Conservation (phyloP, 2,113 vertebrate genomes). For the Chaetorhynchus papuensis region DNA sequence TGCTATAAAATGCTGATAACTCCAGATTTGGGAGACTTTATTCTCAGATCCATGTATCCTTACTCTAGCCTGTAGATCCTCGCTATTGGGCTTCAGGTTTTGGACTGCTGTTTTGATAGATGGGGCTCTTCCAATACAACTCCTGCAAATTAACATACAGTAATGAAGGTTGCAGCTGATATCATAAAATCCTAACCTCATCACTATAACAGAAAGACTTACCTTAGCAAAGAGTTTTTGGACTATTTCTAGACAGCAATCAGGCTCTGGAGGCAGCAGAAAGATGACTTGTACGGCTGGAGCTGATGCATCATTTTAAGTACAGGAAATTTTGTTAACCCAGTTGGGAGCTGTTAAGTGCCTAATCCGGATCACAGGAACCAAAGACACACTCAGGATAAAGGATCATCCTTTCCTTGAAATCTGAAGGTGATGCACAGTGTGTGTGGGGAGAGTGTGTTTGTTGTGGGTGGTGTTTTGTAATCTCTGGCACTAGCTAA, state of each 20-base stretch:
- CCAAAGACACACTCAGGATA: not conserved
- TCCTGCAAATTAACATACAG: not conserved
- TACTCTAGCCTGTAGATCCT: not conserved
- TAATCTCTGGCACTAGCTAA: not conserved
- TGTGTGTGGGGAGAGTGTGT: not conserved
- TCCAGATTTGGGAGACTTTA: not conserved
- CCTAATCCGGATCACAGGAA: not conserved
- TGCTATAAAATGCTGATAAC: not conserved
- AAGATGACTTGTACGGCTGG: not conserved
- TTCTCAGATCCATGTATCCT: not conserved
- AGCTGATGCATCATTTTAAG: not conserved
- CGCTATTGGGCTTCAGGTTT: not conserved
- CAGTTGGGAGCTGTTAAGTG: not conserved
- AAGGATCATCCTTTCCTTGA: not conserved
- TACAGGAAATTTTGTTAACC: not conserved
- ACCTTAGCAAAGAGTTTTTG: not conserved
- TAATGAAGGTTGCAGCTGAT: not conserved
- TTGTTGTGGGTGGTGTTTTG: not conserved
- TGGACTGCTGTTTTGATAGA: not conserved
- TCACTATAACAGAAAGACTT: not conserved
- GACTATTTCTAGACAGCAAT: not conserved
- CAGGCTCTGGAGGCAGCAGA: not conserved
- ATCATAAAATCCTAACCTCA: not conserved
- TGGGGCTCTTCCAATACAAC: not conserved
- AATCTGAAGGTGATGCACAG: not conserved